phyloP scores from a whole-genome alignment of 2,797 vertebrate species.

The Rhabdophis nuchalis region DNA sequence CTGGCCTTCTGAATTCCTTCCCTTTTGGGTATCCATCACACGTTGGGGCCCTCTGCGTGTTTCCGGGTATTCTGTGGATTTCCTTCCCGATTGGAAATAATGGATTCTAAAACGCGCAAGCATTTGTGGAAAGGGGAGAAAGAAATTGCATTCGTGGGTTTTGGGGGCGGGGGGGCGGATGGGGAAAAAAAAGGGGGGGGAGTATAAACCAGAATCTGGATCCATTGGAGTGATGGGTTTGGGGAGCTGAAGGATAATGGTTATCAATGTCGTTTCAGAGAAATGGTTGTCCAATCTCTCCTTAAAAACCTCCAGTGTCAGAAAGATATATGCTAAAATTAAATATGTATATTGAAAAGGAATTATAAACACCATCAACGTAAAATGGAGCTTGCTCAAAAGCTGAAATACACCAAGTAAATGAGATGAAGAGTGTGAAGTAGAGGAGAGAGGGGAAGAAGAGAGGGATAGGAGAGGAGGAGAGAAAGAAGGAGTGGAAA shows the following conservation, averaged over 20 bases:
- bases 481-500: no score
- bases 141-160: not conserved
- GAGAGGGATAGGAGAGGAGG: no score
- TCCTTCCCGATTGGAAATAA: not conserved
- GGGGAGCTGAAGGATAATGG: not conserved
- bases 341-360: no score
- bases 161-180: fast-evolving
- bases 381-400: no score
- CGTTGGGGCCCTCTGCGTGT: not conserved
- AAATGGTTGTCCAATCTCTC: no score
- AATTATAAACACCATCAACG: no score
- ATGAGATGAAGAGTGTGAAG: no score
- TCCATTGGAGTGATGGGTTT: not conserved
- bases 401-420: no score
- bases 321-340: no score
- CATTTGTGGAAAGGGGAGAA: not conserved
- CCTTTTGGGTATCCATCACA: not conserved
- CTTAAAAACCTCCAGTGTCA: no score
- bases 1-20: not conserved
- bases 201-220: not conserved
- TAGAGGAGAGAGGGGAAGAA: no score
- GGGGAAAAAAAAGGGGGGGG: not conserved
- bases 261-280: not conserved
- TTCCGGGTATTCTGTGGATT: not conserved
- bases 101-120: not conserved